Evolutionary conservation across 1,140 invertebrate genomes (phyloP).

Genomic region (Gryllus bimaculatus): DNA sequence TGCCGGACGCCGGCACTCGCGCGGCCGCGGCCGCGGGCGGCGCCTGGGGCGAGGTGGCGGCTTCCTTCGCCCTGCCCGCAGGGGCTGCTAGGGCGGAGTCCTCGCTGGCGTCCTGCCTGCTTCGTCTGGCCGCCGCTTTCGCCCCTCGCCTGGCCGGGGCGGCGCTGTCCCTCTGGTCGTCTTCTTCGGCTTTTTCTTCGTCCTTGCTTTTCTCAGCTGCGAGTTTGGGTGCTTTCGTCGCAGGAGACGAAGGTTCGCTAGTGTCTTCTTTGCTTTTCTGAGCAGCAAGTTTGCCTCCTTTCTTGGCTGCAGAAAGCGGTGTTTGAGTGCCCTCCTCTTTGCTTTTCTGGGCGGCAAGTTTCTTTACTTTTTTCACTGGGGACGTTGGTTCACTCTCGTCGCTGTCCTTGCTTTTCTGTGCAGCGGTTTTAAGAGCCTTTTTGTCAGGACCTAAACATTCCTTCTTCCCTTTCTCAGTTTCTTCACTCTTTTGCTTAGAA

Average conservation of each 20-base stretch:
- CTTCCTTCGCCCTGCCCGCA: neutral
- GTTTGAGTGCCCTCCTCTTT: neutral
- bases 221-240: neutral
- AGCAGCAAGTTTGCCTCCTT: neutral
- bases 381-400: neutral
- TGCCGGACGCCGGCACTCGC: slow-evolving; percentile 17
- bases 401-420: neutral
- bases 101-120: neutral
- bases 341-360: neutral
- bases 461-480: no score
- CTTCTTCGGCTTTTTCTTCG: neutral
- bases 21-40: neutral
- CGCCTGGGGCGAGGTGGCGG: no score
- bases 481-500: no score
- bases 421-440: neutral
- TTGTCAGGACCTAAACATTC: no score
- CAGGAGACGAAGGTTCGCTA: neutral
- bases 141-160: neutral
- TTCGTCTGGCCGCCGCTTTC: neutral
- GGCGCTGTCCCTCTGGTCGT: neutral
- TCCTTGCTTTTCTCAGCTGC: neutral
- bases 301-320: no score
- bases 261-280: neutral
- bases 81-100: neutral
- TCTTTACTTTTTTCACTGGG: neutral